phyloP scores from a whole-genome alignment of 92 coral and sea anemone genomes.

The Heteractis magnifica region DNA sequence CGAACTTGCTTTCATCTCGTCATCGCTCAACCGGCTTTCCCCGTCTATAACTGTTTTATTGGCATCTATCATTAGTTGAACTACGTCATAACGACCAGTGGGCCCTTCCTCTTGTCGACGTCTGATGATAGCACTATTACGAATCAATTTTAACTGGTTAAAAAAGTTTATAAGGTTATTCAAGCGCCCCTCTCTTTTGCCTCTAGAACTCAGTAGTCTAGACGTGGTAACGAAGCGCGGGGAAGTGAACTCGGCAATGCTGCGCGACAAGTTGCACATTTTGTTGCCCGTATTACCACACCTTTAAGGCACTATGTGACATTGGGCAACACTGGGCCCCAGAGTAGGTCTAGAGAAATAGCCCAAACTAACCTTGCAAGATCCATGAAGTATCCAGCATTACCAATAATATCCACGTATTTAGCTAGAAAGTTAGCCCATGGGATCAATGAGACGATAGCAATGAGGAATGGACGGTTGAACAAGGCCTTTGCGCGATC shows the following conservation, averaged over 20 bases:
- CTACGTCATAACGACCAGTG: slow-evolving; percentile 42
- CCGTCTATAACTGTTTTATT: slow-evolving; percentile 45
- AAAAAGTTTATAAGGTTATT: too few species aligned
- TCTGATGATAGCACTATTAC: slow-evolving; percentile 31
- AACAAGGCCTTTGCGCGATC: slow-evolving; percentile 40
- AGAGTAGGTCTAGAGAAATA: background rate
- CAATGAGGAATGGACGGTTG: slow-evolving; percentile 45
- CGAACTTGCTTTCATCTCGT: slow-evolving; percentile 54
- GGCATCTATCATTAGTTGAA: slow-evolving; percentile 55
- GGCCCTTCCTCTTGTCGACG: slow-evolving; percentile 28
- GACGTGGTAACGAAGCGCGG: too few species aligned
- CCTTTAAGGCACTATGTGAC: background rate
- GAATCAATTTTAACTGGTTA: background rate
- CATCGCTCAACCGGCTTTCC: slow-evolving; percentile 46
- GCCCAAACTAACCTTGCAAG: slow-evolving; percentile 26
- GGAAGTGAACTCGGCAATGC: too few species aligned
- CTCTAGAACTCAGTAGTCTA: too few species aligned
- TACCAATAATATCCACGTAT: slow-evolving; percentile 51
- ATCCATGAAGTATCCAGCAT: slow-evolving; percentile 57
- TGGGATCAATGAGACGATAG: slow-evolving; percentile 31
- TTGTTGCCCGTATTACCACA: background rate
- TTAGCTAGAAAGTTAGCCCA: slow-evolving; percentile 31
- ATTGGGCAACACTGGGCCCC: background rate
- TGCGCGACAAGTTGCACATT: too few species aligned
- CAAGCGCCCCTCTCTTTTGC: too few species aligned